Evolutionary conservation across 1,140 invertebrate genomes (phyloP).

Genomic region (Ganaspis sp.): DNA sequence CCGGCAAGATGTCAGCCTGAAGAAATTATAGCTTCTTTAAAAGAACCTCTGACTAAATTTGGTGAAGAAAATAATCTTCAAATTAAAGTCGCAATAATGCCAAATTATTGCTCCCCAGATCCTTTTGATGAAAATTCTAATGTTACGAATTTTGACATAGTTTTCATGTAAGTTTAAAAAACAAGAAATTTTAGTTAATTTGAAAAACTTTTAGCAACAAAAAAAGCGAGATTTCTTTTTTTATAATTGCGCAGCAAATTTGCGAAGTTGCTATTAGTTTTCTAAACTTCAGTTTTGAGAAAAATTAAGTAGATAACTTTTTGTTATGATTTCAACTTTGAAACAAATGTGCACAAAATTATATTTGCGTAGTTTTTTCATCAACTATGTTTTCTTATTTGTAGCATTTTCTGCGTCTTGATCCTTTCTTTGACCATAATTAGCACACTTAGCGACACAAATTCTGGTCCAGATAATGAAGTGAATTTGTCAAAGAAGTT

Average conservation of each 20-base stretch:
- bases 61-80: constrained; percentile 40
- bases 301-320: no score
- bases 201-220: no score
- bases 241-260: no score
- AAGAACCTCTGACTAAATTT: constrained; percentile 45
- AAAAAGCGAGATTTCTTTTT: no score
- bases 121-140: constrained; percentile 46
- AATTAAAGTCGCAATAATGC: constrained; percentile 44
- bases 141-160: constrained; percentile 40
- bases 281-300: no score
- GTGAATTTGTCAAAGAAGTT: constrained; percentile 34
- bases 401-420: no score
- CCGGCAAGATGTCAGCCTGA: constrained; percentile 59
- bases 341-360: no score
- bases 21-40: constrained; percentile 56
- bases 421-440: not conserved
- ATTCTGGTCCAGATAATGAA: not conserved
- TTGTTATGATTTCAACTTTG: no score
- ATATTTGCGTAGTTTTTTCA: no score
- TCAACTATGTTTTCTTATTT: no score
- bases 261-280: no score
- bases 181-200: no score
- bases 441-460: not conserved
- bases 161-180: constrained; percentile 43
- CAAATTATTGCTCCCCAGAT: constrained; percentile 48